Base-by-base conservation (phyloP, 2,888 invertebrate genomes). In the Pemphredon lugubris region DNA sequence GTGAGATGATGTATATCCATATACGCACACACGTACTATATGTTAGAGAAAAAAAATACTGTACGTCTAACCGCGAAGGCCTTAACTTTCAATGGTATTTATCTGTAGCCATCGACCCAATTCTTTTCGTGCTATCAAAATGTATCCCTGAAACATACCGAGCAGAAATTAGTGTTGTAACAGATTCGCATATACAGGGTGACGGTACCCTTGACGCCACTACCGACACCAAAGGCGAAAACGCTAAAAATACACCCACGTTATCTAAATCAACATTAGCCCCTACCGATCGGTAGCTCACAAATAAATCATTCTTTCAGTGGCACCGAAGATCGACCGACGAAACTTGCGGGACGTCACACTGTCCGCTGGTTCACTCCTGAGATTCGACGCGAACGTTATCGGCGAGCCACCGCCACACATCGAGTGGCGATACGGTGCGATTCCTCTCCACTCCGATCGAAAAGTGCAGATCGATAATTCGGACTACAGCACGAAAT, bases 321-420 rank as follows among this genome's bases (percentile, higher is more conserved):
- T 98, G 89, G 97, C 98, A 75, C 99, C 99, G 14, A 96, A 96
- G 91, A 99, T 99, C 90, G 98, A 98, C 91, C 93, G 98, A 70
- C 94, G 97, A 78, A 96, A 97, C 87, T 92, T 98, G 21, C 94
- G 97, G 37, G 97, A 98, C 85, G 92, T 98, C 40, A 96, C 96
- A 1, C 91, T 99, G 59, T 98, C 98, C 34, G 96, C 97, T 44
- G 98, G 99, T 39, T 95, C 97, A 18, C 94, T 97, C 16, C 93
- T 99, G 74, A 98, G 98, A 90, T 94, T 98, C 86, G 97, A 98
- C 84, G 98, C 97, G 0, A 95, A 95, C 72, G 96, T 99, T 61
- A 95, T 94, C 86, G 99, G 99, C 63, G 98, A 99, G 88, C 99
- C 99, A 0, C 95, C 97, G 60, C 99, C 99, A 48, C 95, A 94